phyloP scores from a whole-genome alignment of 2,797 vertebrate genomes.

The Cirrhinus mrigala region DNA sequence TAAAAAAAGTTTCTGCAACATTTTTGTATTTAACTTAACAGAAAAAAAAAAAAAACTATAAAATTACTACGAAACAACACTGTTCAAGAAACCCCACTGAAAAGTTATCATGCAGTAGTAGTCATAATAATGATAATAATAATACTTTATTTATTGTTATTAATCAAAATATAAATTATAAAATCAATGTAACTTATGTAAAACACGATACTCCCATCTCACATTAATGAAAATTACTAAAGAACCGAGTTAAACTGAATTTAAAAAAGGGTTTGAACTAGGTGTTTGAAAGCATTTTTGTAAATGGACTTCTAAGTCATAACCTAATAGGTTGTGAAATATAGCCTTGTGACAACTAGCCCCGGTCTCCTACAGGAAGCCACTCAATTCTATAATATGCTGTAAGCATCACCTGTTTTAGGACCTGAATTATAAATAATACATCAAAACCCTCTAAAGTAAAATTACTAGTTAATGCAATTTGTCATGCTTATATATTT shows the following conservation, averaged over 20 bases:
- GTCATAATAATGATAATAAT: too few species aligned
- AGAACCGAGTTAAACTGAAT: background rate
- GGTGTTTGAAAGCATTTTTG: background rate
- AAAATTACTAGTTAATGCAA: background rate
- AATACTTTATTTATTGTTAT: too few species aligned
- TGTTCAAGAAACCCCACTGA: background rate
- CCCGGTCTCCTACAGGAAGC: background rate
- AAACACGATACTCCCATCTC: background rate
- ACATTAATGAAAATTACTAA: background rate
- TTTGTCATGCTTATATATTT: slow-evolving; percentile 1
- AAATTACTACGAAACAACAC: background rate
- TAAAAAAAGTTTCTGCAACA: background rate
- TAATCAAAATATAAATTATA: too few species aligned
- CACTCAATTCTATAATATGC: background rate
- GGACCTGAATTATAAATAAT: background rate
- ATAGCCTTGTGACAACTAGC: background rate
- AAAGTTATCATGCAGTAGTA: too few species aligned
- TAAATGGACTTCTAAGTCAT: background rate
- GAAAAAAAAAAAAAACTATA: background rate
- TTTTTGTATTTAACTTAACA: background rate
- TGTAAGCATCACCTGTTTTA: slow-evolving; percentile 1
- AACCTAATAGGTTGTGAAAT: background rate
- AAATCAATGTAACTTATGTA: background rate
- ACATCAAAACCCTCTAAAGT: background rate
- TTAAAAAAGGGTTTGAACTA: background rate